Percentiles rank a stretch among this genome's conserved stretches.
These are phyloP conservation scores for Python bivittatus DNA, from an alignment of 2,113 vertebrate species.

Conservation along the genomic window DNA sequence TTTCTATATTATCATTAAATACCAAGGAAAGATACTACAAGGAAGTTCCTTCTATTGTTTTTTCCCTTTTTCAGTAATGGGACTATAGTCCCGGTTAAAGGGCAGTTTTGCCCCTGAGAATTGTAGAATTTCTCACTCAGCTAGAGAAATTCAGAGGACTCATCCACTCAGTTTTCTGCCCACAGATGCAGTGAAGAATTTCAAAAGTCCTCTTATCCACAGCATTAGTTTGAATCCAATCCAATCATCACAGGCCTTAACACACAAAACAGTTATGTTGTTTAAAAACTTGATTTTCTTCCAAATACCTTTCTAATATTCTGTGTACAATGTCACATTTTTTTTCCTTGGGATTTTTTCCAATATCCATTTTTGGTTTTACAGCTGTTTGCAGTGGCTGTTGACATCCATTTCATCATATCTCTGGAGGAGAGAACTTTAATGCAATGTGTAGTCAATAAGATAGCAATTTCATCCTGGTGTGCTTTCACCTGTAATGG, in stretches of 20 bases:
- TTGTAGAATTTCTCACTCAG: background rate
- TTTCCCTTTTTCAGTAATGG: background rate
- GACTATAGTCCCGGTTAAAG: background rate
- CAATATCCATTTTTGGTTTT: slow-evolving; percentile 20
- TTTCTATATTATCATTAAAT: background rate
- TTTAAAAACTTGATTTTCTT: background rate
- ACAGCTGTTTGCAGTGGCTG: slow-evolving; percentile 20
- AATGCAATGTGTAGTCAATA: slow-evolving; percentile 36
- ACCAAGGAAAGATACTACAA: background rate
- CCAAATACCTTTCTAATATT: background rate
- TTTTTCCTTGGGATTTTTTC: slow-evolving; percentile 12
- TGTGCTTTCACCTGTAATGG: slow-evolving; percentile 7
- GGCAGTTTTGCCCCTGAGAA: background rate
- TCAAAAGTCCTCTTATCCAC: background rate
- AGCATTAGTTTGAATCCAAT: background rate
- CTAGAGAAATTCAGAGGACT: background rate
- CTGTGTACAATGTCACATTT: background rate
- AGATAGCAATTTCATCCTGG: slow-evolving; percentile 30
- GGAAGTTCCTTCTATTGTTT: background rate
- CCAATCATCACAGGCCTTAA: background rate
- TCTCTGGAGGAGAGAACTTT: slow-evolving; percentile 40
- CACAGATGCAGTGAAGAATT: background rate
- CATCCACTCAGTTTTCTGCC: background rate
- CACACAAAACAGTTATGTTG: background rate
- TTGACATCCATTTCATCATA: slow-evolving; percentile 36